These are phyloP conservation scores for Bombycilla garrulus DNA, from an alignment of 2,113 vertebrate genomes.

Conservation along the genomic window DNA sequence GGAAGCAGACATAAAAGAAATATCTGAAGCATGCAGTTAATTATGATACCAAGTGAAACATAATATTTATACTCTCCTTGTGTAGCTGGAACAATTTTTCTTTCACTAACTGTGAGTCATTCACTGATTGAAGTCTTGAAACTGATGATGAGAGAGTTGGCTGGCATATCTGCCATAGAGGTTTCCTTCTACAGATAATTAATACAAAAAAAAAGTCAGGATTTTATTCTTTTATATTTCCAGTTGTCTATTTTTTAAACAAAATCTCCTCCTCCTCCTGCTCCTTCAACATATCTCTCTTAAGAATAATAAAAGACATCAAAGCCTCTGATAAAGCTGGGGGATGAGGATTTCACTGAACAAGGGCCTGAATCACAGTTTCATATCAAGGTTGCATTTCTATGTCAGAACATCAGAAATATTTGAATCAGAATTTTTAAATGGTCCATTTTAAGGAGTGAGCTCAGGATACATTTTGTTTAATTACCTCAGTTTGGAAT, in stretches of 20 bases:
- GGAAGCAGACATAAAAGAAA: conserved; percentile 72
- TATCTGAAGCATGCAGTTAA: conserved; percentile 77
- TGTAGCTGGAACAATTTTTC: conserved; percentile 61
- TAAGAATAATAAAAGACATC: conserved; percentile 35
- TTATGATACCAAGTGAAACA: conserved; percentile 76
- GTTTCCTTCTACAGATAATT: conserved; percentile 57
- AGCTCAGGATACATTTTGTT: not conserved
- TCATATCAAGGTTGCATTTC: not conserved
- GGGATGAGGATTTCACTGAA: not conserved
- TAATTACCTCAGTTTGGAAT: not conserved
- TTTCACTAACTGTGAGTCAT: conserved; percentile 69
- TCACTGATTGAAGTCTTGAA: conserved; percentile 70
- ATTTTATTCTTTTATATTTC: conserved; percentile 45
- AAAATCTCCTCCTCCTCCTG: conserved; percentile 16
- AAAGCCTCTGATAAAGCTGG: conserved; percentile 1
- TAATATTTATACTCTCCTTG: conserved; percentile 67
- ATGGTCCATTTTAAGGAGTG: not conserved
- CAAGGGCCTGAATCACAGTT: not conserved
- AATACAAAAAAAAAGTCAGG: conserved; percentile 2
- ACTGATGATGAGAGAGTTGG: conserved; percentile 34
- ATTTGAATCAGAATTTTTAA: not conserved
- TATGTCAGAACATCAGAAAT: not conserved
- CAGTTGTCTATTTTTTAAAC: conserved; percentile 37
- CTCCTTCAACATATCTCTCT: not conserved
- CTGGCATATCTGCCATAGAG: conserved; percentile 9